Conservation (phyloP, 2,888 invertebrate species). For the Leucophora obtusa region DNA sequence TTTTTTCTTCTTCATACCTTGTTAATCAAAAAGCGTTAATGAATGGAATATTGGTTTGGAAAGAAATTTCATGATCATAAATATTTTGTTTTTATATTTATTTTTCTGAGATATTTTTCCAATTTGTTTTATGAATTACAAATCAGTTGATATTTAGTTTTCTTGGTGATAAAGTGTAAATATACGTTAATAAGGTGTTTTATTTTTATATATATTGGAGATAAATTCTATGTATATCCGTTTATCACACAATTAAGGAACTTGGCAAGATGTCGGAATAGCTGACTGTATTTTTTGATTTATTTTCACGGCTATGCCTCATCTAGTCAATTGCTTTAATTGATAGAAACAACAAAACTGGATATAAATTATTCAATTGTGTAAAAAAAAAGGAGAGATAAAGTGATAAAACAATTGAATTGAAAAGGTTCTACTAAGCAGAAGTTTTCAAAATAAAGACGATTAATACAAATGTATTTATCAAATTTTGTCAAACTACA, state of each 20-base stretch:
- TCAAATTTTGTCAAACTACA: too few relatives aligned
- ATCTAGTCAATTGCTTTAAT: constrained; percentile 77
- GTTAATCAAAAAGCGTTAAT: constrained; percentile 63
- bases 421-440: too few relatives aligned
- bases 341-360: constrained; percentile 65
- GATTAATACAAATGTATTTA: too few relatives aligned
- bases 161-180: constrained; percentile 52
- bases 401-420: too few relatives aligned
- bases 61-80: neutral
- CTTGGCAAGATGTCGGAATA: constrained; percentile 79
- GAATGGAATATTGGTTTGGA: constrained; percentile 43
- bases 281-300: constrained; percentile 72
- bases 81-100: constrained; percentile 12
- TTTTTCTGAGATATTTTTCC: constrained; percentile 32
- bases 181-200: neutral
- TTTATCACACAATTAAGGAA: constrained; percentile 70
- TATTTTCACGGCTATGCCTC: constrained; percentile 76
- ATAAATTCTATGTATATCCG: neutral
- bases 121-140: constrained; percentile 27
- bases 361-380: neutral
- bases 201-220: neutral
- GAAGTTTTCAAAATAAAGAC: too few relatives aligned
- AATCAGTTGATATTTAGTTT: constrained; percentile 56
- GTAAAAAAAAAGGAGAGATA: neutral
- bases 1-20: constrained; percentile 38